Conservation (phyloP, 2,797 vertebrate species). For the Peromyscus nudipes region DNA sequence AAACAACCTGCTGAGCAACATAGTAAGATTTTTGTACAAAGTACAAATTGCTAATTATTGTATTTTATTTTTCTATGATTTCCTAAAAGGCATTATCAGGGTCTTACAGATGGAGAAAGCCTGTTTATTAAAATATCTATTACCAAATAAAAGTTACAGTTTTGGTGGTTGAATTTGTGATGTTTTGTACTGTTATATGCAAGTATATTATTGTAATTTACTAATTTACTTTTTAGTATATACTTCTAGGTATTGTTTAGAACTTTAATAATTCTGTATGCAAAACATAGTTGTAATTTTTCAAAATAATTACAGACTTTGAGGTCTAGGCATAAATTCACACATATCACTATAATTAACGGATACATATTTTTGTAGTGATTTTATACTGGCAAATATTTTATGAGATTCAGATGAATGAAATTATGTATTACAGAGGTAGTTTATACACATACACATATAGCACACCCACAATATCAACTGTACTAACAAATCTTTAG, state of each 20-base stretch:
- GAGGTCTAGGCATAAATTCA: constrained; percentile 49
- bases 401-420: constrained; percentile 53
- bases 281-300: constrained; percentile 63
- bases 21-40: constrained; percentile 97
- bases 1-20: constrained; percentile 97
- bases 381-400: constrained; percentile 60
- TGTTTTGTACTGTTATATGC: constrained; percentile 82
- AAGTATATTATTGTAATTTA: constrained; percentile 63
- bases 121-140: constrained; percentile 96
- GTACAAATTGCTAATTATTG: constrained; percentile 97
- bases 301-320: constrained; percentile 59
- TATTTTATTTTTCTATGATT: constrained; percentile 99
- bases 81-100: constrained; percentile 97
- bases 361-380: constrained; percentile 41
- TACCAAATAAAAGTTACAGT: constrained; percentile 97
- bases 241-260: constrained; percentile 51
- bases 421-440: constrained; percentile 31
- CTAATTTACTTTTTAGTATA: constrained; percentile 54
- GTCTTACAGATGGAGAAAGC: constrained; percentile 96
- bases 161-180: constrained; percentile 90
- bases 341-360: constrained; percentile 65
- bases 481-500: background rate
- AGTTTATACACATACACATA: background rate
- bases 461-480: background rate
- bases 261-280: constrained; percentile 54